Percentiles rank a stretch among this genome's conserved stretches.
phyloP scores from a whole-genome alignment of 2,888 invertebrate species.

The Osmoderma eremita region DNA sequence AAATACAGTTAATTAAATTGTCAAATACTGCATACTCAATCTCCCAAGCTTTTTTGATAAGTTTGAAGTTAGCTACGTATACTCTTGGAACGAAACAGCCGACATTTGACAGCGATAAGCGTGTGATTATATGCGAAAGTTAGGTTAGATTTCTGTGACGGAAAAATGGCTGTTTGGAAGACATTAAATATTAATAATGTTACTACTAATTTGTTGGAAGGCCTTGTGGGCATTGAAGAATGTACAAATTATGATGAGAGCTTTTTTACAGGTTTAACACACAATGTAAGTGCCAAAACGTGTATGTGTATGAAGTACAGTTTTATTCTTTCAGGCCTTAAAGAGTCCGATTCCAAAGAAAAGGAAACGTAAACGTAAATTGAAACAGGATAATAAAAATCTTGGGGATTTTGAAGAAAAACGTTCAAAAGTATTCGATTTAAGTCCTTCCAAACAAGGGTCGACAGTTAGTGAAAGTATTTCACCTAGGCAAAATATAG shows the following conservation, averaged over 20 bases:
- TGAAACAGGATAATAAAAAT: constrained; percentile 43
- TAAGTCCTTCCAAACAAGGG: constrained; percentile 37
- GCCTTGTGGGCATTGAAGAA: constrained; percentile 82
- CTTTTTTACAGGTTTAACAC: constrained; percentile 58
- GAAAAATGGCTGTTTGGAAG: constrained; percentile 67
- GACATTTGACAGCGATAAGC: too few relatives aligned
- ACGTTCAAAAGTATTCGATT: constrained; percentile 19
- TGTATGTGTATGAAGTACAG: background rate
- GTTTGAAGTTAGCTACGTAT: too few relatives aligned
- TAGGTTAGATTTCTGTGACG: background rate
- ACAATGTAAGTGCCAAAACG: constrained; percentile 14
- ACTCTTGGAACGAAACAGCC: too few relatives aligned
- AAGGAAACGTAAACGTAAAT: constrained; percentile 44
- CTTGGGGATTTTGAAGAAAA: background rate
- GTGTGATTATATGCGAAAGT: too few relatives aligned
- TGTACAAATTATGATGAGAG: constrained; percentile 74
- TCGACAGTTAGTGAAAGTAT: constrained; percentile 39
- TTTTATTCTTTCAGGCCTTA: background rate
- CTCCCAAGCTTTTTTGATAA: too few relatives aligned
- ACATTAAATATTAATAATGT: constrained; percentile 74
- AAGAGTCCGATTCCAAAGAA: constrained; percentile 26
- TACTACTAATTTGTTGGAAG: constrained; percentile 68
- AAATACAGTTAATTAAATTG: too few relatives aligned
- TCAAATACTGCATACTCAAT: too few relatives aligned
- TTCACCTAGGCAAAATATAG: background rate